These are phyloP conservation scores for Dermochelys coriacea DNA, from an alignment of 2,797 vertebrate genomes.

Conservation along the genomic window DNA sequence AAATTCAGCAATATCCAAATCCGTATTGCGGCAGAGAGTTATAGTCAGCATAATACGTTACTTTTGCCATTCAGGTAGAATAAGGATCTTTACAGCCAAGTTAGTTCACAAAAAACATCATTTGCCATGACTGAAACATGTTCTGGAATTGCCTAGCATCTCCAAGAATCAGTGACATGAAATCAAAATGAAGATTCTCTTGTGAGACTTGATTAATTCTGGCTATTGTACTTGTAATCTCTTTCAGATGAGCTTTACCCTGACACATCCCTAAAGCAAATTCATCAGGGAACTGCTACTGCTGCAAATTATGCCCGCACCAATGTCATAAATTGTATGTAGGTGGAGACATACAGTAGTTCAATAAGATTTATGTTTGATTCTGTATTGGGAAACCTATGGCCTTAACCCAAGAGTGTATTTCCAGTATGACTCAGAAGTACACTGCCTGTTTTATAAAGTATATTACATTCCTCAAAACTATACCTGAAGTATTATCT, in stretches of 20 bases:
- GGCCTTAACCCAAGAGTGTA: neutral
- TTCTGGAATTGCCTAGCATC: too few species aligned
- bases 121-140: neutral
- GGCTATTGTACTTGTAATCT: neutral
- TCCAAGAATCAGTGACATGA: neutral
- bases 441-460: neutral
- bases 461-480: neutral
- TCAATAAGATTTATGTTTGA: too few species aligned
- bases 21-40: neutral
- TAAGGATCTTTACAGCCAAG: neutral
- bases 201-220: neutral
- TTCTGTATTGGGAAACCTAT: neutral
- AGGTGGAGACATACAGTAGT: neutral
- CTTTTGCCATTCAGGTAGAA: neutral
- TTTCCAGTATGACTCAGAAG: neutral
- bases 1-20: fast-evolving
- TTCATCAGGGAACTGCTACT: neutral
- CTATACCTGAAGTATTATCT: neutral
- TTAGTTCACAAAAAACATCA: neutral
- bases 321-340: neutral
- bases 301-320: neutral
- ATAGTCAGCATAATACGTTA: neutral
- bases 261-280: neutral
- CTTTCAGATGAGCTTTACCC: neutral
- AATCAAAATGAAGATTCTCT: neutral